A percentile compares a stretch with the other conserved stretches of the same genome.
Evolutionary conservation across 2,797 vertebrate species (phyloP).

Genomic region (Rhinoraja longicauda): DNA sequence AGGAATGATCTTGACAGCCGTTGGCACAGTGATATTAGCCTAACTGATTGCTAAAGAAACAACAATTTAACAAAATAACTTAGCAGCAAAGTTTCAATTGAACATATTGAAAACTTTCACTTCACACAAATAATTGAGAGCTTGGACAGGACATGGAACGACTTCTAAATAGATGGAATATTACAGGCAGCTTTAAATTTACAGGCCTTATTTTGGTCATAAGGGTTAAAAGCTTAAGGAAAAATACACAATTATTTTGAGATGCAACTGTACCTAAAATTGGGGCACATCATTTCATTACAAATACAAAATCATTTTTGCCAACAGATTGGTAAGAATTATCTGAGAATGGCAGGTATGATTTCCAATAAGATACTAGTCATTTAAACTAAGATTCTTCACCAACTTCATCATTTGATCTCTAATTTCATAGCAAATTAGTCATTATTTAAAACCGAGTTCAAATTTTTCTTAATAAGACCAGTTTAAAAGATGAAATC

Average conservation of each 20-base stretch:
- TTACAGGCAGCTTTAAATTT: not conserved
- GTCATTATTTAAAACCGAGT: not conserved
- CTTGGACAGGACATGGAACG: not conserved
- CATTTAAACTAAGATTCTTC: not conserved
- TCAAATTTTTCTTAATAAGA: not conserved
- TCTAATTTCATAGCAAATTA: not conserved
- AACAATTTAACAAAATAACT: conserved; percentile 34
- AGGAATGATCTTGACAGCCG: conserved; percentile 95
- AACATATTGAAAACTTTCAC: not conserved
- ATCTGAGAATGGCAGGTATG: not conserved
- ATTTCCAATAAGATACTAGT: not conserved
- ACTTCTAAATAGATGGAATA: conserved; percentile 2
- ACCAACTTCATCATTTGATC: not conserved
- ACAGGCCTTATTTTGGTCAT: not conserved
- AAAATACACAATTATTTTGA: not conserved
- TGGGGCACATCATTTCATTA: not conserved
- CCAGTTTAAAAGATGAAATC: not conserved
- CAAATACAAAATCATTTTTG: not conserved
- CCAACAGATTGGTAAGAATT: not conserved
- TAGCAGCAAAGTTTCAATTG: not conserved
- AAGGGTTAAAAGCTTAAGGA: not conserved
- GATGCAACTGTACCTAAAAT: not conserved
- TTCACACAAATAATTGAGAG: not conserved
- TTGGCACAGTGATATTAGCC: conserved; percentile 96
- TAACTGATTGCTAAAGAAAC: conserved; percentile 85